Conservation (phyloP, 1,140 invertebrate genomes). For the Tetragonula clypearis region DNA sequence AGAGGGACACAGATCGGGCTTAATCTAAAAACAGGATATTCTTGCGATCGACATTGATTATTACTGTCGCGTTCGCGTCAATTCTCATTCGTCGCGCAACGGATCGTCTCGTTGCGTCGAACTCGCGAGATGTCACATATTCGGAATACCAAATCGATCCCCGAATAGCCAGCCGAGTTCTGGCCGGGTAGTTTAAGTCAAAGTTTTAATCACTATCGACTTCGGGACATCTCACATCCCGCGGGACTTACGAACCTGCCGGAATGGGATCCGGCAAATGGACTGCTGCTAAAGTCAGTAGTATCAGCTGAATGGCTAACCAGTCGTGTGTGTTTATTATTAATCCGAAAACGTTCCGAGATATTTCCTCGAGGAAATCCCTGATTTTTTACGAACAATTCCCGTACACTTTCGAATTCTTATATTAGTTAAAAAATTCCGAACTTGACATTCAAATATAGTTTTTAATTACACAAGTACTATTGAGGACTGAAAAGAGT, state of each 20-base stretch:
- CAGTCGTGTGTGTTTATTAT: constrained; percentile 55
- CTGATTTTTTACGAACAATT: not conserved
- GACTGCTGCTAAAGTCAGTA: constrained; percentile 53
- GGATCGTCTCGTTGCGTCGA: constrained; percentile 58
- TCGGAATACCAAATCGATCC: constrained; percentile 71
- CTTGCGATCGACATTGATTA: constrained; percentile 53
- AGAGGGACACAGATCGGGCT: not conserved
- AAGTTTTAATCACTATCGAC: constrained; percentile 80
- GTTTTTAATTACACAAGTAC: too few species aligned
- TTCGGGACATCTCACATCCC: constrained; percentile 70
- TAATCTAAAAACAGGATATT: not conserved
- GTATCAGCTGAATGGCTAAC: constrained; percentile 53
- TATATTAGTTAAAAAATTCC: too few species aligned
- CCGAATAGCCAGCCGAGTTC: constrained; percentile 69
- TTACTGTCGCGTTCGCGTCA: constrained; percentile 50
- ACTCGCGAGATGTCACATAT: constrained; percentile 66
- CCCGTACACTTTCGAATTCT: not conserved
- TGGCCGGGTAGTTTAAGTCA: constrained; percentile 70
- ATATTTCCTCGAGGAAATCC: not conserved
- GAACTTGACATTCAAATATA: too few species aligned
- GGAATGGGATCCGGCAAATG: constrained; percentile 66
- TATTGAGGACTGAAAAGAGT: too few species aligned
- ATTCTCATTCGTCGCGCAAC: constrained; percentile 62
- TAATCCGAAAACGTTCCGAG: not conserved
- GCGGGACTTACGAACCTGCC: constrained; percentile 62